Percentiles rank a stretch among this genome's conserved stretches.
Conservation (phyloP, 1,140 invertebrate species). For the Rhyacophila brunnea region DNA sequence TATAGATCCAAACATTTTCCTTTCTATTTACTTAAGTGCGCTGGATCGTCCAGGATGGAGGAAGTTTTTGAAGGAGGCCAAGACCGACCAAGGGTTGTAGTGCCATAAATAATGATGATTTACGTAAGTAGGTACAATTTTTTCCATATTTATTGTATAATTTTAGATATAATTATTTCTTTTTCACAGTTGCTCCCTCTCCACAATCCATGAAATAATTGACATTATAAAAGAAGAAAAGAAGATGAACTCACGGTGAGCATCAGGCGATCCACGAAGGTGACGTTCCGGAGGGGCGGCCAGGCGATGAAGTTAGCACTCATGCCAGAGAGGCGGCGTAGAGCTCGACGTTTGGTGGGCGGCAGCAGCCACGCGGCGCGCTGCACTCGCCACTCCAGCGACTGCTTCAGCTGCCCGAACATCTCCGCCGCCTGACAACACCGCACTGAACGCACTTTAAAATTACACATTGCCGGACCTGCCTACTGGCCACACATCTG, state of each 20-base stretch:
- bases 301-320: constrained; percentile 28
- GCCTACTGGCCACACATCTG: neutral
- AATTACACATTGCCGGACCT: constrained; percentile 17
- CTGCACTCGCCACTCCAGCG: constrained; percentile 21
- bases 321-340: constrained; percentile 22
- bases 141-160: no score
- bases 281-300: constrained; percentile 23
- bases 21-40: no score
- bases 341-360: constrained; percentile 5
- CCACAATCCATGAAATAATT: no score
- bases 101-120: no score
- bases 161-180: no score
- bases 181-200: no score
- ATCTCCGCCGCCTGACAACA: constrained; percentile 25
- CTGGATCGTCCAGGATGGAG: no score
- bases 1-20: no score
- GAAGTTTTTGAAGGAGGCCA: no score
- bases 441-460: constrained; percentile 24
- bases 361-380: constrained; percentile 23
- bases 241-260: constrained; percentile 11
- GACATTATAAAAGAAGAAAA: no score
- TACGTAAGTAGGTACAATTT: no score
- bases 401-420: constrained; percentile 27
- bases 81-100: no score
- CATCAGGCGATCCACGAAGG: constrained; percentile 24